Evolutionary conservation across 2,797 vertebrate species (phyloP).

Genomic region (Hypotaenidia okinawae): DNA sequence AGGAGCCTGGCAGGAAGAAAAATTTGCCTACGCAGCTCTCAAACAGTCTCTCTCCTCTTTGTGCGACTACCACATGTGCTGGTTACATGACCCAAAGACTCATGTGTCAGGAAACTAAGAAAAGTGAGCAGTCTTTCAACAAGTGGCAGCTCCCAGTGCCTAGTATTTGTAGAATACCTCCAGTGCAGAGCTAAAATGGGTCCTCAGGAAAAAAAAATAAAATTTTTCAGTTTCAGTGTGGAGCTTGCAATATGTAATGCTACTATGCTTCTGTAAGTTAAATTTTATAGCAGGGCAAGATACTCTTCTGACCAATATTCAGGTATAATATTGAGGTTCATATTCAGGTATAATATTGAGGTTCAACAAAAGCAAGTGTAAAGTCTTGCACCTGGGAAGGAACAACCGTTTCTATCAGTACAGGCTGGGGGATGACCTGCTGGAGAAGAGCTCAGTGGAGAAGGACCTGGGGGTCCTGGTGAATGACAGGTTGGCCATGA

Average conservation of each 20-base stretch:
- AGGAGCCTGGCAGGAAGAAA: background rate
- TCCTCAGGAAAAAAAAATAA: background rate
- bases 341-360: no score
- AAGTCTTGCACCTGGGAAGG: no score
- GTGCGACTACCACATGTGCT: background rate
- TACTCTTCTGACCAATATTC: background rate
- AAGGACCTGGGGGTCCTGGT: no score
- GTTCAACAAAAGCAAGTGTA: no score
- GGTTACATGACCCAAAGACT: background rate
- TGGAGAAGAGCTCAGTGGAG: no score
- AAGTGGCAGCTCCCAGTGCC: background rate
- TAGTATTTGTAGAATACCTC: background rate
- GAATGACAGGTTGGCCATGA: no score
- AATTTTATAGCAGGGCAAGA: background rate
- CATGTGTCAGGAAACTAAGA: background rate
- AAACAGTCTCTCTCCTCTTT: background rate
- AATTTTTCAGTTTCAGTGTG: background rate
- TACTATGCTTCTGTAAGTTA: background rate
- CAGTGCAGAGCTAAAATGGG: background rate
- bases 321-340: no score
- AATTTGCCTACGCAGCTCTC: background rate
- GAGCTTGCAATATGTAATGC: background rate
- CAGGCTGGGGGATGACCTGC: no score
- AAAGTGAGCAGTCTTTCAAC: background rate
- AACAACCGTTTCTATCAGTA: no score